Evolutionary conservation across 2,888 invertebrate species (phyloP), one percentile per base, ranked within the genome.

Genomic region (Habrosyne pyritoides): DNA sequence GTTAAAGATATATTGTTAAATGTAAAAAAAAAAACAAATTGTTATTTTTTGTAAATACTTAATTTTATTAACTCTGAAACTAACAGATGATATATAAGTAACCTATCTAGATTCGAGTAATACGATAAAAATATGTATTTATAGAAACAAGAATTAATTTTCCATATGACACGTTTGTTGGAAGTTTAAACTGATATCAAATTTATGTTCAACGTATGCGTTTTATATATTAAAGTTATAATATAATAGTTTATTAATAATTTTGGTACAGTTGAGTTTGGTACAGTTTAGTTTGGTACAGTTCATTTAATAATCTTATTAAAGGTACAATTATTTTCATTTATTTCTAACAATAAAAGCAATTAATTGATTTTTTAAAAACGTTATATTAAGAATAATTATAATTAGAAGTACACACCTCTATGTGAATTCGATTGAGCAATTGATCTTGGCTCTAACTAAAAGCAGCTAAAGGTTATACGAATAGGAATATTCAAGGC

Each of bases 11-110:
- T 1, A 21, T 53, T 49, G 24, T 36, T 10, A 30, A 53, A 47
- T 28, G 59, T n/a, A n/a, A n/a, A 73, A 82, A 42, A 70, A 63
- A 75, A 83, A 87, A 86, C 77, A 76, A 86, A 78, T 74, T 63
- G 63, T 67, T 66, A 60, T 55, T 60, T 85, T 84, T 89, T 90
- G 91, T 91, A 91, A 91, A 91, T 87, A 85, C 91, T 91, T 90
- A 92, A 83, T 83, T 91, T 91, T 90, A 91, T 91, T 91, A 91
- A 90, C 87, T 91, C 87, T 85, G 89, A 89, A 91, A 89, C 91
- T 92, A 91, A 91, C 91, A 90, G 87, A 89, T 87, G 89, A 90
- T 89, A 87, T 79, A 80, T 87, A 89, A 89, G 89, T 90, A 87
- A 81, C 91, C 91, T 89, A 91, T 91, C 91, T 88, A 91, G 84